Base-by-base conservation (phyloP, 2,888 invertebrate genomes). In the Drosophila percnosoma region DNA sequence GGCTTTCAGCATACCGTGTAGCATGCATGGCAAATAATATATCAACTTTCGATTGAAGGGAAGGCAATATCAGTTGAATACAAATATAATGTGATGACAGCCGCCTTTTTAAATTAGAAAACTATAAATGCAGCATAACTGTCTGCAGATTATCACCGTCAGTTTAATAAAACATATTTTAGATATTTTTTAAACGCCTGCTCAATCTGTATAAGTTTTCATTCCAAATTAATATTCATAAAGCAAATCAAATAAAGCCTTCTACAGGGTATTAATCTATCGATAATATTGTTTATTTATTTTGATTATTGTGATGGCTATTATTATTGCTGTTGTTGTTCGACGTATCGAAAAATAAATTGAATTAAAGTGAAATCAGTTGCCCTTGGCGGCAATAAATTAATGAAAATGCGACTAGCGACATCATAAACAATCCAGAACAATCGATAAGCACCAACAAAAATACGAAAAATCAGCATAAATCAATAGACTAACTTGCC, bases 351-450 rank as follows among this genome's bases (percentile, higher is more conserved):
- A 68, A 52, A 69, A 83, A 87, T 87, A 90, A 90, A 90, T 87
- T 90, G 90, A 87, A 87, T 87, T 87, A 90, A 84, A 90, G 77
- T 79, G 82, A 89, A 87, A 83, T 89, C 87, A 77, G 87, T 87
- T 74, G 89, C 90, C 87, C 60, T 68, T 73, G 85, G 90, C 76
- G 68, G 71, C 73, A 79, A 88, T 90, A 90, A 82, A 87, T 87
- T 90, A 87, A 81, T 82, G 79, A 86, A 83, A 83, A 75, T 62
- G 65, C 58, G 73, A 67, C 73, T 55, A 57, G 67, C 86, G 60
- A 65, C 73, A 65, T 57, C 78, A 73, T 71, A 63, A 78, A 42
- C 34, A 45, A 45, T 24, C 15, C 45, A 21, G 33, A 49, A 75
- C 48, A 34, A 67, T 27, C 54, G 45, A 45, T 54, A 48, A 52